Base-by-base conservation (phyloP, 2,113 vertebrate species). In the Cinclus mexicanus region DNA sequence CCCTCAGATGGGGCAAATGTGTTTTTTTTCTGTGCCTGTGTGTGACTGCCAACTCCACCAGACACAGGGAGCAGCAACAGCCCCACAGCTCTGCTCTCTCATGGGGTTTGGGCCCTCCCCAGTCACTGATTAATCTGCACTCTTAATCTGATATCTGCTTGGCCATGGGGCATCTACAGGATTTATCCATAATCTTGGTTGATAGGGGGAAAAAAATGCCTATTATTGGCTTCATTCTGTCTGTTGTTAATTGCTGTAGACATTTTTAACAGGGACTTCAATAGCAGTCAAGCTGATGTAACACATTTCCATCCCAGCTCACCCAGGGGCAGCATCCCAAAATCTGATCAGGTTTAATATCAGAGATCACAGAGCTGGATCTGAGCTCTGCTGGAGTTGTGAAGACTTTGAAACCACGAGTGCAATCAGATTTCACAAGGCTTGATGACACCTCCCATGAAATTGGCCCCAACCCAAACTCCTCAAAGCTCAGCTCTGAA, bases 301-400 rank as follows among this genome's bases (percentile, higher is more conserved):
- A 86, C 26, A 68, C 69, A 52, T n/a, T 93, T 91, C 92, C 83
- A 91, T 33, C 59, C 56, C 59, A 83, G 68, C 79, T 94, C 82
- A 41, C 22, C 71, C 35, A 0, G 50, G 70, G 83, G 88, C 92
- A 96, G 90, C 76, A 94, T 42, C 79, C 23, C 80, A n/a, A 86
- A 85, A 52, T 90, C 63, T 71, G 76, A 92, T 83, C 37, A 17
- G n/a, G 23, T 57, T 55, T 25, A 15, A 9, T 4, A 68, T 56
- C 61, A 37, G 50, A 76, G 63, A 83, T 78, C 22, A 59, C 28
- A 59, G 59, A 65, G 47, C 12, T 57, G 53, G 24, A 76, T n/a
- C 77, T 21, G 16, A 84, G 79, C 56, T 76, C 47, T 59, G 37
- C 44, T 11, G 14, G 14, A 57, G 78, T 65, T 9, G 12, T 10